Percentiles rank a stretch among this genome's conserved stretches.
Conservation (phyloP, 2,113 vertebrate genomes). For the Tringa solitaria region DNA sequence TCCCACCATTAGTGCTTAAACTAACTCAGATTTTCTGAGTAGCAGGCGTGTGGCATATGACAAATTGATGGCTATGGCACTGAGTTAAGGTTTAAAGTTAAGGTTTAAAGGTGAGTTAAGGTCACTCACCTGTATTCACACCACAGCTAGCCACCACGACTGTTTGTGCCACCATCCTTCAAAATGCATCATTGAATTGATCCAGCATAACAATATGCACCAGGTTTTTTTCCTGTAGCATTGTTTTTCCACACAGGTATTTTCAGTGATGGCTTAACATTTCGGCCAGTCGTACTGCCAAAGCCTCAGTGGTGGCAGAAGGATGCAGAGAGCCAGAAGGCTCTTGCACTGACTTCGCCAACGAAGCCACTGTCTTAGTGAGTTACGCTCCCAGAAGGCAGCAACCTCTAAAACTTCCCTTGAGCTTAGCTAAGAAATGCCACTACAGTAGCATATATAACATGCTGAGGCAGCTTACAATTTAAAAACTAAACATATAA, state of each 20-base stretch:
- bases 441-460: not conserved
- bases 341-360: not conserved
- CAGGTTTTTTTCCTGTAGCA: not conserved
- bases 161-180: not conserved
- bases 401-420: not conserved
- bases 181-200: rapidly evolving
- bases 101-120: not conserved
- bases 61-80: not conserved
- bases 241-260: not conserved
- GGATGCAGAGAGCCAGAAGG: conserved; percentile 6
- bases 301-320: not conserved
- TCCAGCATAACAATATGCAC: not conserved
- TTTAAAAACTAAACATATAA: not conserved
- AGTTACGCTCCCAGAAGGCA: not conserved
- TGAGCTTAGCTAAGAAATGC: not conserved
- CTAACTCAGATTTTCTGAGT: not conserved
- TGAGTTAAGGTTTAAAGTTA: not conserved
- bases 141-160: not conserved
- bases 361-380: not conserved
- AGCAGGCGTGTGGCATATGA: not conserved
- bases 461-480: not conserved
- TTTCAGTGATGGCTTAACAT: not conserved
- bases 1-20: not conserved
- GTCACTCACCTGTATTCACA: not conserved
- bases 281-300: not conserved